These are phyloP conservation scores for Montipora capitata DNA, from an alignment of 92 coral and sea anemone species.

Conservation along the genomic window DNA sequence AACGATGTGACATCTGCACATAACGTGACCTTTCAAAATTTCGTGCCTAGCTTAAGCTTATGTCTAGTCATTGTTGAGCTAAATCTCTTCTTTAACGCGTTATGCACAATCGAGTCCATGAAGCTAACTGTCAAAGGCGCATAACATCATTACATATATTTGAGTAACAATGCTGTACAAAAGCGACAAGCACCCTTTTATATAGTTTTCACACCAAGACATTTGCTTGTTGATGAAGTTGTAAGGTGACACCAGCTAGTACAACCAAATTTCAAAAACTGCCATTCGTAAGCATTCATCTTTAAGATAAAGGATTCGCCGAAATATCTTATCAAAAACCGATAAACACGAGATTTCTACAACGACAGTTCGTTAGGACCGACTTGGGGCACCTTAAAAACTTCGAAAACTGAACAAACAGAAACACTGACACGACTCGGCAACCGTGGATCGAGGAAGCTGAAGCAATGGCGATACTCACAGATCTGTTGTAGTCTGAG, in stretches of 20 bases:
- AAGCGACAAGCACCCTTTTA: neutral
- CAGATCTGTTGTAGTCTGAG: conserved; percentile 69
- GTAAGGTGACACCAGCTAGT: conserved; percentile 49
- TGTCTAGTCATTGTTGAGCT: neutral
- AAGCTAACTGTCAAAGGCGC: neutral
- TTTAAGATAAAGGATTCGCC: conserved; percentile 57
- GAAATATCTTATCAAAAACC: conserved; percentile 62
- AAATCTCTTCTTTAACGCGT: neutral
- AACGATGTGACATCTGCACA: conserved; percentile 28
- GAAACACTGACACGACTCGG: neutral
- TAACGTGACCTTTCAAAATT: conserved; percentile 26
- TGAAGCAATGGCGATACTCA: conserved; percentile 53
- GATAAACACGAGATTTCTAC: conserved; percentile 48
- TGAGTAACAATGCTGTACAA: neutral
- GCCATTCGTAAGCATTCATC: conserved; percentile 57
- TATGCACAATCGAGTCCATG: neutral
- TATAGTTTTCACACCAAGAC: neutral
- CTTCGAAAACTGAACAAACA: conserved; percentile 2
- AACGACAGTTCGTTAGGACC: conserved; percentile 41
- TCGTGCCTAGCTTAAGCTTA: neutral
- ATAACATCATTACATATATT: neutral
- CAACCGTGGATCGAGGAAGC: neutral
- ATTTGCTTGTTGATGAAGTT: conserved; percentile 20
- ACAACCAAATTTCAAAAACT: conserved; percentile 38
- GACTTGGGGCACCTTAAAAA: conserved; percentile 32